Conservation (phyloP, 2,888 invertebrate genomes). For the Drosophila setosimentum region DNA sequence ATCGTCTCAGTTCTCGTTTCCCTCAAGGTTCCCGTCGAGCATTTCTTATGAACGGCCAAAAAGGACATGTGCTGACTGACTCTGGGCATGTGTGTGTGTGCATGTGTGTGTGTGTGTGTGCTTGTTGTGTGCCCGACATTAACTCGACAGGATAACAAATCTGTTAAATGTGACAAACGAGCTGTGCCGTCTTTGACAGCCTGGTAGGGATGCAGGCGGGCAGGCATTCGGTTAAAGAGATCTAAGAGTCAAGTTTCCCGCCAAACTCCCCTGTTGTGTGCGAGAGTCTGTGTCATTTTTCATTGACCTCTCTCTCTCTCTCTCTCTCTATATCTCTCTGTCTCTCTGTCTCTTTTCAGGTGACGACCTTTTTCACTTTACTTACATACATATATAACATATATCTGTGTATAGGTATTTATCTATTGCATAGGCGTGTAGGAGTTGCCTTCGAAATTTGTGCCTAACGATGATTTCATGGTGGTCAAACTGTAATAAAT, state of each 20-base stretch:
- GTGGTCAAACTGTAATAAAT: conserved; percentile 84
- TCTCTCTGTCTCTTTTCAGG: conserved; percentile 25
- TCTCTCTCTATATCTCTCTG: conserved; percentile 20
- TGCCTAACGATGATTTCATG: conserved; percentile 84
- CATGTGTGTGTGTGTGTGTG: conserved; percentile 40
- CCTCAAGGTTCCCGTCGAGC: conserved; percentile 62
- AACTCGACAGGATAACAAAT: conserved; percentile 85
- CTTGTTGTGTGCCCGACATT: conserved; percentile 81
- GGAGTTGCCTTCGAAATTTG: conserved; percentile 50
- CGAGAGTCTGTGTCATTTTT: conserved; percentile 55
- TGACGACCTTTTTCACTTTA: conserved; percentile 22
- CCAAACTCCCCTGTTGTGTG: conserved; percentile 38
- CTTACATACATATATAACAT: background rate
- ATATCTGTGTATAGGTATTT: background rate
- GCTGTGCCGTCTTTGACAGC: conserved; percentile 74
- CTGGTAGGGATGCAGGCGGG: conserved; percentile 47
- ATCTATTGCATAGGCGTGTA: conserved; percentile 57
- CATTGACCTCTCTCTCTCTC: conserved; percentile 68
- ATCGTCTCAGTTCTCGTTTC: conserved; percentile 11
- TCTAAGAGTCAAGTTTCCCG: conserved; percentile 68
- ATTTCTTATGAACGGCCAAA: conserved; percentile 63
- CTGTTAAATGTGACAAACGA: conserved; percentile 85
- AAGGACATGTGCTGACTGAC: conserved; percentile 48
- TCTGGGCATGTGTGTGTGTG: conserved; percentile 30
- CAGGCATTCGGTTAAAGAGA: conserved; percentile 24